Evolutionary conservation across 1,140 invertebrate species (phyloP).

Genomic region (Papilio aristodemus): DNA sequence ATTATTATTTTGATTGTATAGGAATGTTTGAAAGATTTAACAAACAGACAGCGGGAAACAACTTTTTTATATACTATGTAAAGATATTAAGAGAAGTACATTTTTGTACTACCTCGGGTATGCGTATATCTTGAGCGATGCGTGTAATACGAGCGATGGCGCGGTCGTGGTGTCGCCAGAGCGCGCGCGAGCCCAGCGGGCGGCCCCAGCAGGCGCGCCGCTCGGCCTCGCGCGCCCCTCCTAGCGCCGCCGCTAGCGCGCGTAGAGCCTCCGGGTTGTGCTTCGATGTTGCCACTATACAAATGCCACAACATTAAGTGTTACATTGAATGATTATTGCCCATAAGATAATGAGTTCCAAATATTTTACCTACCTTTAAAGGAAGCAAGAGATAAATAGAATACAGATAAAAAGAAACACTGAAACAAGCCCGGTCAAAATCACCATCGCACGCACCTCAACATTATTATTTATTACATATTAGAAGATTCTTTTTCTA

Average conservation of each 20-base stretch:
- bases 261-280: conserved; percentile 92
- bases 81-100: background rate
- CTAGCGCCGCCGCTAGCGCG: conserved; percentile 87
- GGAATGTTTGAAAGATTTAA: conserved; percentile 5
- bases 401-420: no score
- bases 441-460: no score
- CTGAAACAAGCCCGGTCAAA: no score
- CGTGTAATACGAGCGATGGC: conserved; percentile 91
- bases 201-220: conserved; percentile 90
- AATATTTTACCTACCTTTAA: no score
- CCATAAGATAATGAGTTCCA: no score
- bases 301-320: background rate
- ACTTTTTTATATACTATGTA: no score
- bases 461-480: no score
- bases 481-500: no score
- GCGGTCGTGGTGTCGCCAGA: conserved; percentile 94
- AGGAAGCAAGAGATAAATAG: no score
- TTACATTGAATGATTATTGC: no score
- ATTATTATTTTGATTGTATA: background rate
- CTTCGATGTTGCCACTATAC: conserved; percentile 90
- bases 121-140: conserved; percentile 90
- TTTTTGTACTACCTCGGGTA: conserved; percentile 83
- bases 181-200: conserved; percentile 90
- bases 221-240: conserved; percentile 84
- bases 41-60: no score